These are phyloP conservation scores for Chrysina gloriosa DNA, from an alignment of 2,888 invertebrate species.

Conservation along the genomic window DNA sequence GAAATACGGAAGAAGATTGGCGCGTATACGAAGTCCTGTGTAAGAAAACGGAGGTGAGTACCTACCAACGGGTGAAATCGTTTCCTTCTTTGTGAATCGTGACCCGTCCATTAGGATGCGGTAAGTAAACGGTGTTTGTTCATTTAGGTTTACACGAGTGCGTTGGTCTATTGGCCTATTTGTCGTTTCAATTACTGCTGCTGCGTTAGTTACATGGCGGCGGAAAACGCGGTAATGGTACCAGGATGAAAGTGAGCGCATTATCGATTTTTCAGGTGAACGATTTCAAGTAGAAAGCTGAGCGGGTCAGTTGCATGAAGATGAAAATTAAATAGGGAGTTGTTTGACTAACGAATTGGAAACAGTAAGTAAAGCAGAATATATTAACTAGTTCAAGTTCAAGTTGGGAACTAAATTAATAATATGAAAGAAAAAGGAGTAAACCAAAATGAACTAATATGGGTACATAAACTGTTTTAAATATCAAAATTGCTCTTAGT, in stretches of 20 bases:
- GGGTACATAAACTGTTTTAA: too few relatives aligned
- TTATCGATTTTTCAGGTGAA: slow-evolving; percentile 46
- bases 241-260: slow-evolving; percentile 49
- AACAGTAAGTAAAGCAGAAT: too few relatives aligned
- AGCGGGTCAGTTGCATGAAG: too few relatives aligned
- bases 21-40: slow-evolving; percentile 78
- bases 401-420: too few relatives aligned
- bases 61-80: background rate
- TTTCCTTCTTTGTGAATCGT: background rate
- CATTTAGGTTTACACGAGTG: slow-evolving; percentile 20
- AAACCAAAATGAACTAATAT: too few relatives aligned
- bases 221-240: slow-evolving; percentile 40
- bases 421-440: too few relatives aligned
- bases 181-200: slow-evolving; percentile 23
- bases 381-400: too few relatives aligned
- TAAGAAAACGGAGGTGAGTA: slow-evolving; percentile 70
- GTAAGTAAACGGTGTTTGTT: slow-evolving; percentile 19
- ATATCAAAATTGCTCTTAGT: too few relatives aligned
- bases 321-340: too few relatives aligned
- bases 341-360: too few relatives aligned
- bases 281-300: background rate
- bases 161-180: slow-evolving; percentile 32
- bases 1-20: slow-evolving; percentile 77
- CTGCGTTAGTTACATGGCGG: background rate
- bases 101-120: background rate